Conservation (phyloP, 2,113 vertebrate genomes). For the Leuciscus idus region DNA sequence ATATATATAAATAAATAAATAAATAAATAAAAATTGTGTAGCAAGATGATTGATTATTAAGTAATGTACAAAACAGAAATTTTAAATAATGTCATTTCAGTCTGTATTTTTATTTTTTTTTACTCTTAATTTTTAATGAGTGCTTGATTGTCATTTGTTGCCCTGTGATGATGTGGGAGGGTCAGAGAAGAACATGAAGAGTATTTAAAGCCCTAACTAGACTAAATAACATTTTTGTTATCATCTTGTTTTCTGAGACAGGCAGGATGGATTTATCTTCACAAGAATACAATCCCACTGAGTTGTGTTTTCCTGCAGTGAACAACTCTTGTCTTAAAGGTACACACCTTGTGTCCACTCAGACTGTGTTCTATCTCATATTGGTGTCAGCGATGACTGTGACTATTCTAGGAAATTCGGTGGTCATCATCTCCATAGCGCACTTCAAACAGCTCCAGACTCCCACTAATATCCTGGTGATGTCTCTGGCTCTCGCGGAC, state of each 20-base stretch:
- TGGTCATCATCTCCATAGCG: slow-evolving; percentile 62
- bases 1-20: too few relatives aligned
- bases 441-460: slow-evolving; percentile 66
- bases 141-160: slow-evolving; percentile 1
- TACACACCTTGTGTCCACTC: slow-evolving; percentile 52
- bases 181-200: not conserved
- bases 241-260: not conserved
- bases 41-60: not conserved
- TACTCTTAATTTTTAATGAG: not conserved
- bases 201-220: not conserved
- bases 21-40: too few relatives aligned
- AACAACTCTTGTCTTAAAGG: slow-evolving; percentile 71
- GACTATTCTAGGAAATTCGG: slow-evolving; percentile 61
- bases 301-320: slow-evolving; percentile 62
- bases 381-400: slow-evolving; percentile 52
- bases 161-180: not conserved
- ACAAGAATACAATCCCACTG: not conserved
- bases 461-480: slow-evolving; percentile 62
- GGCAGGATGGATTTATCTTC: slow-evolving; percentile 40
- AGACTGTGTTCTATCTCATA: slow-evolving; percentile 57
- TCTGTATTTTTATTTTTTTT: not conserved
- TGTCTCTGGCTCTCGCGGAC: slow-evolving; percentile 65
- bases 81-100: not conserved
- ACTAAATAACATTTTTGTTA: not conserved
- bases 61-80: not conserved